These are phyloP conservation scores for Epiblema foenella DNA, from an alignment of 2,888 invertebrate species.

Conservation along the genomic window DNA sequence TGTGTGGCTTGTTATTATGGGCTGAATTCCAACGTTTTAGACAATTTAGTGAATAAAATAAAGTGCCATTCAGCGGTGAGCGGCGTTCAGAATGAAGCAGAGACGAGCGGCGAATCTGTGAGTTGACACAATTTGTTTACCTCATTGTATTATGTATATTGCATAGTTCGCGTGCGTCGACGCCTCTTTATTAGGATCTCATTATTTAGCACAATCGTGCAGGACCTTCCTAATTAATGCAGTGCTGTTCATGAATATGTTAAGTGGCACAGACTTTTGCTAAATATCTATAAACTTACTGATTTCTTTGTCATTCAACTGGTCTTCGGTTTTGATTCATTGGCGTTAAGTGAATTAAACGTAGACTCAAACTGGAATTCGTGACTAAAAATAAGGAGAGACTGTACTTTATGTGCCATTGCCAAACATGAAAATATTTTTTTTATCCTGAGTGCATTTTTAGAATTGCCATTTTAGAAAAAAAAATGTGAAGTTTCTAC, in stretches of 20 bases:
- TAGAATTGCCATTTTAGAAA: too few relatives aligned
- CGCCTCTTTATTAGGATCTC: constrained; percentile 37
- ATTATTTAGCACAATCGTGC: constrained; percentile 1
- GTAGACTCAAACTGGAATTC: too few relatives aligned
- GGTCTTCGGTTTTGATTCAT: constrained; percentile 12
- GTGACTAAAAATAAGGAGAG: too few relatives aligned
- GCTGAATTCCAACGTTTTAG: constrained; percentile 68
- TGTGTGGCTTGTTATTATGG: constrained; percentile 81
- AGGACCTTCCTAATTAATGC: not conserved
- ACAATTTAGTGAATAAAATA: constrained; percentile 68
- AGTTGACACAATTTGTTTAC: constrained; percentile 54
- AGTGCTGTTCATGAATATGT: too few relatives aligned
- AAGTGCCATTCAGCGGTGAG: constrained; percentile 70
- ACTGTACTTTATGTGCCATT: too few relatives aligned
- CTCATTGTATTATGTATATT: constrained; percentile 10
- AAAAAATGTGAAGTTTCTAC: too few relatives aligned
- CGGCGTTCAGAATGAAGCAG: constrained; percentile 53
- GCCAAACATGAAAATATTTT: too few relatives aligned
- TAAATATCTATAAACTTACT: not conserved
- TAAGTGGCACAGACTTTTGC: not conserved
- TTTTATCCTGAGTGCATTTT: too few relatives aligned
- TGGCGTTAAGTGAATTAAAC: not conserved
- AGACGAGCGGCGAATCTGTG: constrained; percentile 62
- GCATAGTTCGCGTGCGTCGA: constrained; percentile 23
- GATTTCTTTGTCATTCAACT: constrained; percentile 11